These are phyloP conservation scores for Nerophis lumbriciformis DNA, from an alignment of 2,113 vertebrate genomes.

Conservation along the genomic window DNA sequence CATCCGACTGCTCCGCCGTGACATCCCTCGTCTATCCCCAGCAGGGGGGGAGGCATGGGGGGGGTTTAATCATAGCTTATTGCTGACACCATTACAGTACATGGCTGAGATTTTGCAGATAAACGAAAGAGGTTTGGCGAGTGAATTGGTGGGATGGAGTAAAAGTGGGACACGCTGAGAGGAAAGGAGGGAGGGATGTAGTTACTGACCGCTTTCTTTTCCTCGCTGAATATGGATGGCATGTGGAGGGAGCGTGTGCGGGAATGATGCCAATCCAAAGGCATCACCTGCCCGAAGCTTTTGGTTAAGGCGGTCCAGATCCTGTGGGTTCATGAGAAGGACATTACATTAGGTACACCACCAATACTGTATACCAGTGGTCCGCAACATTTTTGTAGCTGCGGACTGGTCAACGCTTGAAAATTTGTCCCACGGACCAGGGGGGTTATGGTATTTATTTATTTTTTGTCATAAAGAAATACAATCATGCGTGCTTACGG, in stretches of 20 bases:
- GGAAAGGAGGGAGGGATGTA: background rate
- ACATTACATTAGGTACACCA: background rate
- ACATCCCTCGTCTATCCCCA: slow-evolving; percentile 68
- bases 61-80: slow-evolving; percentile 42
- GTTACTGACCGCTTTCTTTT: slow-evolving; percentile 80
- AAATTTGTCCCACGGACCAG: too few relatives aligned
- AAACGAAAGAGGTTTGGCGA: slow-evolving; percentile 24
- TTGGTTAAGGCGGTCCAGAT: slow-evolving; percentile 89
- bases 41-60: background rate
- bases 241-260: slow-evolving; percentile 79
- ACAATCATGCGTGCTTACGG: too few relatives aligned
- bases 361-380: background rate
- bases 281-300: slow-evolving; percentile 85
- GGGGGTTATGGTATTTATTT: too few relatives aligned
- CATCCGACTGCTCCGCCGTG: slow-evolving; percentile 82
- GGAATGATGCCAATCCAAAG: slow-evolving; percentile 88
- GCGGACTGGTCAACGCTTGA: too few relatives aligned
- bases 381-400: too few relatives aligned
- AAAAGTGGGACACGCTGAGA: slow-evolving; percentile 22
- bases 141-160: background rate
- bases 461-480: too few relatives aligned
- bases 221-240: slow-evolving; percentile 75
- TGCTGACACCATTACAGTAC: slow-evolving; percentile 33
- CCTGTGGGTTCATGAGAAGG: slow-evolving; percentile 53
- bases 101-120: slow-evolving; percentile 44